These are phyloP conservation scores for Chaunax sp. DNA, from an alignment of 2,797 vertebrate genomes.

Conservation along the genomic window DNA sequence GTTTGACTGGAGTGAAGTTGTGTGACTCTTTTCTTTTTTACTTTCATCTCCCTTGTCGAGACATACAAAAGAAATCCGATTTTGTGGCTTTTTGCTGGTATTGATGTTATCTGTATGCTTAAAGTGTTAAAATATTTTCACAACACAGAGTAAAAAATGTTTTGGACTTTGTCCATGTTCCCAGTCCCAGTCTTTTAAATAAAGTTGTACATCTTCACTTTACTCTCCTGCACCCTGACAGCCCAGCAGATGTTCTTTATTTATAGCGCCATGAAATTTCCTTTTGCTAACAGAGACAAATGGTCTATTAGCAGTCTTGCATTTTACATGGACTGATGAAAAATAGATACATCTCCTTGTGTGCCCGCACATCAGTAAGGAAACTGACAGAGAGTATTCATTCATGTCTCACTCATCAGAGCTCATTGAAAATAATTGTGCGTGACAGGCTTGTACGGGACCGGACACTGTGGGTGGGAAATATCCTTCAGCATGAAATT, in stretches of 20 bases:
- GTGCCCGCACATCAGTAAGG: slow-evolving; percentile 71
- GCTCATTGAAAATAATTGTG: slow-evolving; percentile 71
- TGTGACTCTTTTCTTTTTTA: too few relatives aligned
- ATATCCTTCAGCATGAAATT: slow-evolving; percentile 66
- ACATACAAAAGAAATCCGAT: too few relatives aligned
- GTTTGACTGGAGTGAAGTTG: too few relatives aligned
- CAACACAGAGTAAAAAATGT: too few relatives aligned
- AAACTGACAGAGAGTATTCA: slow-evolving; percentile 62
- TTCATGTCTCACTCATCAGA: slow-evolving; percentile 65
- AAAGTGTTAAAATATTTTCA: too few relatives aligned
- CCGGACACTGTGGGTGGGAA: slow-evolving; percentile 62
- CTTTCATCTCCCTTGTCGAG: too few relatives aligned
- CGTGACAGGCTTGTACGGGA: slow-evolving; percentile 66
- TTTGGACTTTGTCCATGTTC: not conserved
- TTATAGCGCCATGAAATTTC: slow-evolving; percentile 46
- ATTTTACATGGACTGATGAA: slow-evolving; percentile 80
- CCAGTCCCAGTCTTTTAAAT: slow-evolving; percentile 12
- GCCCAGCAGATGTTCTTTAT: slow-evolving; percentile 44
- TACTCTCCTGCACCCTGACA: slow-evolving; percentile 27
- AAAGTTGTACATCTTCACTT: slow-evolving; percentile 21
- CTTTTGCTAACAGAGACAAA: slow-evolving; percentile 69
- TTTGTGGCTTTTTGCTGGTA: too few relatives aligned
- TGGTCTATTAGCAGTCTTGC: slow-evolving; percentile 72
- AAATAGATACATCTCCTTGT: slow-evolving; percentile 73
- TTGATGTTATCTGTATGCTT: too few relatives aligned